Evolutionary conservation across 92 coral and sea anemone species (phyloP).

Genomic region (Micromussa lordhowensis): DNA sequence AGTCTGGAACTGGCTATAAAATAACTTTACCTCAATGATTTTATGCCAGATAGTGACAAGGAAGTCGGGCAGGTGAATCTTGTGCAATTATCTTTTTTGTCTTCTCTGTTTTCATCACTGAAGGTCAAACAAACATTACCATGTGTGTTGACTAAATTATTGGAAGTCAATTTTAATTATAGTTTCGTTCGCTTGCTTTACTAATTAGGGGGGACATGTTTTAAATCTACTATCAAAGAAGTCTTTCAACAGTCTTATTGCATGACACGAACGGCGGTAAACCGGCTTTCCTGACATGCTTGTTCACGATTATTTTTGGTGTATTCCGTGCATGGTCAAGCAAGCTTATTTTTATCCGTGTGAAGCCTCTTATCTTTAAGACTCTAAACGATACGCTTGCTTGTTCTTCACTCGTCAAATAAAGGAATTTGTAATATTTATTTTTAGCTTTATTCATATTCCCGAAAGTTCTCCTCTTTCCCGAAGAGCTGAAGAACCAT

Average conservation of each 20-base stretch:
- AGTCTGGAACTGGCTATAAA: background rate
- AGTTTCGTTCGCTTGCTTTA: constrained; percentile 5
- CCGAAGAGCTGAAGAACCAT: background rate
- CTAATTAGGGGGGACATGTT: constrained; percentile 1
- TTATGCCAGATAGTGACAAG: background rate
- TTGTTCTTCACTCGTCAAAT: constrained; percentile 8
- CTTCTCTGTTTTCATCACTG: background rate
- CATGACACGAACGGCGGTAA: constrained; percentile 18
- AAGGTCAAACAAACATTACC: constrained; percentile 18
- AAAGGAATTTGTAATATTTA: background rate
- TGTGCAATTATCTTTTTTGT: background rate
- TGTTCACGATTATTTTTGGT: constrained; percentile 22
- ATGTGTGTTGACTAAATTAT: background rate
- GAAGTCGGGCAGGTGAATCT: background rate
- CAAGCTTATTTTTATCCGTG: constrained; percentile 30
- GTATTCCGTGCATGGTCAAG: constrained; percentile 27
- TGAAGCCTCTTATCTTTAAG: constrained; percentile 22
- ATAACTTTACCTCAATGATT: background rate
- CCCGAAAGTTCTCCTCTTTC: too few relatives aligned
- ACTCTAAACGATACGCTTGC: constrained; percentile 1
- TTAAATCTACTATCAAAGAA: background rate
- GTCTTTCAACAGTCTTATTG: constrained; percentile 27
- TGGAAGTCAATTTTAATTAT: constrained; percentile 17
- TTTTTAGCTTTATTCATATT: background rate
- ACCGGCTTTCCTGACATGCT: background rate